phyloP scores from a whole-genome alignment of 1,140 invertebrate genomes.

The Planococcus citri region DNA sequence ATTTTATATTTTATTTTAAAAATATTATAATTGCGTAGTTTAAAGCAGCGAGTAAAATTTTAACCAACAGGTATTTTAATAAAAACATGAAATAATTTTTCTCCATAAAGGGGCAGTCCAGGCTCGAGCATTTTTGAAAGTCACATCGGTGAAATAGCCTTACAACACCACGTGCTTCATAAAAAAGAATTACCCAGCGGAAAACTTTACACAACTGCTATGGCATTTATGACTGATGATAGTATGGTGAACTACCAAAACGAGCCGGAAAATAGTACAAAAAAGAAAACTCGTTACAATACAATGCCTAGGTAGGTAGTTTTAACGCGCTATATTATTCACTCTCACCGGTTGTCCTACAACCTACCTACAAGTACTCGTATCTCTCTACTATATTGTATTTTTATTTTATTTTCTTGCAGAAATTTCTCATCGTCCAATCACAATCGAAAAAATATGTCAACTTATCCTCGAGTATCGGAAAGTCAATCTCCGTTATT shows the following conservation, averaged over 20 bases:
- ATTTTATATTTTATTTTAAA: too few species aligned
- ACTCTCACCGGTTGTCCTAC: not conserved
- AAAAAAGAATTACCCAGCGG: conserved; percentile 32
- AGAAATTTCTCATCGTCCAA: conserved; percentile 15
- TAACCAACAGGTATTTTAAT: too few species aligned
- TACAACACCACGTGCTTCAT: conserved; percentile 36
- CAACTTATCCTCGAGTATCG: conserved; percentile 33
- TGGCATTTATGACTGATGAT: not conserved
- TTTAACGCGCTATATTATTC: not conserved
- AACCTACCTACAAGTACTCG: not conserved
- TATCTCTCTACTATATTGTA: not conserved
- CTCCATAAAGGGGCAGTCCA: not conserved
- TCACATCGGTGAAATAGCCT: conserved; percentile 35
- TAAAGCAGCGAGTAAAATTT: too few species aligned
- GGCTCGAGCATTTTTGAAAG: conserved; percentile 17
- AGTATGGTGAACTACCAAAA: not conserved
- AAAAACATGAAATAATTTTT: too few species aligned
- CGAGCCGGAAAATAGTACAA: not conserved
- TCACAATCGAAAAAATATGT: conserved; percentile 29
- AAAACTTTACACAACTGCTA: conserved; percentile 41
- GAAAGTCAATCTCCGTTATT: conserved; percentile 56
- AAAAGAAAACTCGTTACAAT: conserved; percentile 1
- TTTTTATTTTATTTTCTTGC: not conserved
- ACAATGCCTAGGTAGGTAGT: conserved; percentile 1
- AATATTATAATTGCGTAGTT: too few species aligned